Conservation (phyloP, 2,888 invertebrate species). For the Heliconius aoede region DNA sequence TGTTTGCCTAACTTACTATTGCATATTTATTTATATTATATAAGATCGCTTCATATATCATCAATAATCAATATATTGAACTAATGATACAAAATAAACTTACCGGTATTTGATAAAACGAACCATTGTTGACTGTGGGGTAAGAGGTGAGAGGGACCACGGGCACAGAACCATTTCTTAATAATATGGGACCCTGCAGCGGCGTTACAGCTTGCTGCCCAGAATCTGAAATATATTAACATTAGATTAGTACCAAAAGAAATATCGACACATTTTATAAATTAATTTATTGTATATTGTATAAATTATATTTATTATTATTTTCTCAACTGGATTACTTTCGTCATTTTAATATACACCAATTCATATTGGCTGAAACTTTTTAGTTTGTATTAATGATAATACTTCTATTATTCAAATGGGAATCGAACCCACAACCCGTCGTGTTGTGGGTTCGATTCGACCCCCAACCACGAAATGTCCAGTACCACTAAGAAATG, state of each 20-base stretch:
- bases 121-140: conserved; percentile 92
- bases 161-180: conserved; percentile 93
- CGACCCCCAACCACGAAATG: too few species aligned
- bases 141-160: conserved; percentile 94
- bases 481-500: background rate
- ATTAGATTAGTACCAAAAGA: conserved; percentile 18
- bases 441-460: too few species aligned
- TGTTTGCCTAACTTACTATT: background rate
- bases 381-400: too few species aligned
- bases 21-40: background rate
- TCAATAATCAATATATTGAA: background rate
- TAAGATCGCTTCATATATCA: too few species aligned
- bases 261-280: background rate
- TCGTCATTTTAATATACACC: too few species aligned
- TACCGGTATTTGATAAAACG: conserved; percentile 95
- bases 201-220: conserved; percentile 88
- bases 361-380: too few species aligned
- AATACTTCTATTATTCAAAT: too few species aligned
- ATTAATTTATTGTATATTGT: too few species aligned
- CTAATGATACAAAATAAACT: conserved; percentile 64
- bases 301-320: too few species aligned
- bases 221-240: conserved; percentile 61
- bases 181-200: conserved; percentile 93
- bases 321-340: too few species aligned
- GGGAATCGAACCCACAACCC: too few species aligned